phyloP scores from a whole-genome alignment of 2,888 invertebrate species.

The Synergus gifuensis region DNA sequence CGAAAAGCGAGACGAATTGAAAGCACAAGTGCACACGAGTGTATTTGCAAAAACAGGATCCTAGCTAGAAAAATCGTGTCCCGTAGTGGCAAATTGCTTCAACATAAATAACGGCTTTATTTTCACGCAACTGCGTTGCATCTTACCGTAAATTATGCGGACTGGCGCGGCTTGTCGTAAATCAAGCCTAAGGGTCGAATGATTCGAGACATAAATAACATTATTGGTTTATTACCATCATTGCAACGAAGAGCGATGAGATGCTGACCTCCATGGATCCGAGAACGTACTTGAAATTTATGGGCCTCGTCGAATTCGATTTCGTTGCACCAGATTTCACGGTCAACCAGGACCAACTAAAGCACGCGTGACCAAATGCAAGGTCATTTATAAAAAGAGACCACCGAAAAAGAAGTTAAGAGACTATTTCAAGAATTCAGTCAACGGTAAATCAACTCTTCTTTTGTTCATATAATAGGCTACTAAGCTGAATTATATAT shows the following conservation, averaged over 20 bases:
- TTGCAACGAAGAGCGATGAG: conserved; percentile 51
- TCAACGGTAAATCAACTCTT: conserved; percentile 9
- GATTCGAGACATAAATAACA: conserved; percentile 74
- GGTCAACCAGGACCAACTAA: conserved; percentile 45
- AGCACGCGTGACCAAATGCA: conserved; percentile 55
- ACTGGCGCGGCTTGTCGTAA: conserved; percentile 61
- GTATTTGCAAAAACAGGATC: background rate
- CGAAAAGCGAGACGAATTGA: background rate
- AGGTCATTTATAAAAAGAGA: conserved; percentile 41
- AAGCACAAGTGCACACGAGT: background rate
- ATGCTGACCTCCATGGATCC: conserved; percentile 21
- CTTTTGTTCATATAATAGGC: background rate
- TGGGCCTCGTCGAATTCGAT: conserved; percentile 43
- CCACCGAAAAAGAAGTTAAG: conserved; percentile 2
- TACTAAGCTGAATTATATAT: background rate
- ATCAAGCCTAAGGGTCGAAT: conserved; percentile 71
- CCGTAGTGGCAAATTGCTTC: conserved; percentile 16
- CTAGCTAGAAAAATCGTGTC: conserved; percentile 15
- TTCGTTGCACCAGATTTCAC: conserved; percentile 51
- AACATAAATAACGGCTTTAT: conserved; percentile 68
- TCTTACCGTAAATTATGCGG: conserved; percentile 64
- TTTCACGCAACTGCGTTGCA: conserved; percentile 65
- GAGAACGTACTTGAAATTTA: conserved; percentile 49
- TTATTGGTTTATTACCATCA: conserved; percentile 73
- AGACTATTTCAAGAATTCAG: conserved; percentile 20